Evolutionary conservation across 1,140 invertebrate species (phyloP).

Genomic region (Drosophila nebulosa): DNA sequence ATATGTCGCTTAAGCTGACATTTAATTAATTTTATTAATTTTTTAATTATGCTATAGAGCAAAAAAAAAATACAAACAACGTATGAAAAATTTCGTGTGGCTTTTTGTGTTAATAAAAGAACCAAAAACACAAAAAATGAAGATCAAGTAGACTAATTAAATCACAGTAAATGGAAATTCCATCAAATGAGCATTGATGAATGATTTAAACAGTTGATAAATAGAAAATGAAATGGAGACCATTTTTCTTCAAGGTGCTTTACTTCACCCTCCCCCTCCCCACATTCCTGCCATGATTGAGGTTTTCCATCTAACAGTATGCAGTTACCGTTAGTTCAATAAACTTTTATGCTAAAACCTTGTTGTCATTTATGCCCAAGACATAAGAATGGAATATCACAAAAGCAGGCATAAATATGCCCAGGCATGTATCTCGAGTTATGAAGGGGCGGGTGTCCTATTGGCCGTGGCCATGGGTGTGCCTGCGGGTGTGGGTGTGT

Average conservation of each 20-base stretch:
- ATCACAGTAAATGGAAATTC: slow-evolving; percentile 16
- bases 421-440: slow-evolving; percentile 51
- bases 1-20: slow-evolving; percentile 69
- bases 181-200: slow-evolving; percentile 8
- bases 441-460: slow-evolving; percentile 23
- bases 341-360: slow-evolving; percentile 77
- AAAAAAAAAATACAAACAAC: slow-evolving; percentile 1
- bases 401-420: slow-evolving; percentile 62
- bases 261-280: background rate
- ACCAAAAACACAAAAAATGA: slow-evolving; percentile 6
- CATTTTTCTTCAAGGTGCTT: background rate
- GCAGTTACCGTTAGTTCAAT: slow-evolving; percentile 63
- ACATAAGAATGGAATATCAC: slow-evolving; percentile 12
- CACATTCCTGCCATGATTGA: background rate
- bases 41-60: slow-evolving; percentile 35
- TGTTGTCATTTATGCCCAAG: slow-evolving; percentile 43
- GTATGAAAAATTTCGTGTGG: slow-evolving; percentile 36
- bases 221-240: background rate
- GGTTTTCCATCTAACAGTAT: slow-evolving; percentile 17
- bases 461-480: background rate
- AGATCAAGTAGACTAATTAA: slow-evolving; percentile 43
- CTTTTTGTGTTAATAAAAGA: slow-evolving; percentile 52
- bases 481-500: slow-evolving; percentile 3
- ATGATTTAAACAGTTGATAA: too few species aligned
- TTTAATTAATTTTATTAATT: slow-evolving; percentile 75